phyloP scores from a whole-genome alignment of 2,888 invertebrate species.

The Drosophila anomelani region DNA sequence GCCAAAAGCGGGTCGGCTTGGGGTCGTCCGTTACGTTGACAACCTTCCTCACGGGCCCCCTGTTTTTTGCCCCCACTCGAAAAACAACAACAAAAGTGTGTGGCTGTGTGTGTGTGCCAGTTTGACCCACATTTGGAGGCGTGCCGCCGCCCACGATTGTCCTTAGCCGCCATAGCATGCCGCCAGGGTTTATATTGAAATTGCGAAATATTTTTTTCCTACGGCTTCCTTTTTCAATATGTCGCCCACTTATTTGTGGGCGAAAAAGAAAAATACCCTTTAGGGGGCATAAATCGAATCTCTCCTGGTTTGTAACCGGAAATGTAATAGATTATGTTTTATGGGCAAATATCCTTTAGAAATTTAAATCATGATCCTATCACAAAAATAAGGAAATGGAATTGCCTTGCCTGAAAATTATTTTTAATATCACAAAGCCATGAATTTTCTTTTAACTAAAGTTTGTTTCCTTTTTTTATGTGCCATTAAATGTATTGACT shows the following conservation, averaged over 20 bases:
- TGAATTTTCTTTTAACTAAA: background rate
- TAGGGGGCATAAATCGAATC: conserved; percentile 1
- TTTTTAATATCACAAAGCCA: background rate
- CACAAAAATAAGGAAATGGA: background rate
- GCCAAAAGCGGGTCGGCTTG: conserved; percentile 68
- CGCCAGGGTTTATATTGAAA: conserved; percentile 74
- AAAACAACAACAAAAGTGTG: conserved; percentile 51
- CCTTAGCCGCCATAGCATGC: conserved; percentile 50
- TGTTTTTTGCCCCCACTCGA: background rate
- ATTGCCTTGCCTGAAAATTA: no score
- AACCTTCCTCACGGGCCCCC: conserved; percentile 45
- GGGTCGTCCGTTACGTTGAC: conserved; percentile 76
- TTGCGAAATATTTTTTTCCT: conserved; percentile 58
- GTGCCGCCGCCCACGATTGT: conserved; percentile 47
- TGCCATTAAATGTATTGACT: background rate
- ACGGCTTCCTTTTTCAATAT: conserved; percentile 43
- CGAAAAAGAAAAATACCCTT: conserved; percentile 15
- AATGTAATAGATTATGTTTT: conserved; percentile 5
- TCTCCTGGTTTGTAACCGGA: conserved; percentile 3
- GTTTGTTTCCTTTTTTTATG: background rate
- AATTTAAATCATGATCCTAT: background rate
- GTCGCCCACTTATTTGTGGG: conserved; percentile 38
- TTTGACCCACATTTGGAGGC: conserved; percentile 75
- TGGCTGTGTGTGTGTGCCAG: conserved; percentile 39
- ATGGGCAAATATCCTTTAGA: background rate